Conservation (phyloP, 2,113 vertebrate genomes). For the Sorex araneus region DNA sequence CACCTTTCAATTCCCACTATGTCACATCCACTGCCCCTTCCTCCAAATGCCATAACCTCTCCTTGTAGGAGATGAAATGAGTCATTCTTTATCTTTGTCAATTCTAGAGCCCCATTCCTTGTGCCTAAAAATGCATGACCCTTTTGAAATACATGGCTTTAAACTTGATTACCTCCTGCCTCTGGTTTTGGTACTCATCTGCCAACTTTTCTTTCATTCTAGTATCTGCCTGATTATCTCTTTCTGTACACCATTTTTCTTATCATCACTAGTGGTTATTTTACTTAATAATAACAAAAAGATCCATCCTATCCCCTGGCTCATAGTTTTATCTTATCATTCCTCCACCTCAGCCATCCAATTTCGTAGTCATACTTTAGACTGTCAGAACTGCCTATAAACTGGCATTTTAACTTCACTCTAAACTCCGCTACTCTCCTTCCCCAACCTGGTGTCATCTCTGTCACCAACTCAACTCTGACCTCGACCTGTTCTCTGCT, state of each 20-base stretch:
- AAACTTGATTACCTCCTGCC: not conserved
- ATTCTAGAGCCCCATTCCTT: not conserved
- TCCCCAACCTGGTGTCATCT: not conserved
- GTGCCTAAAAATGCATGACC: not conserved
- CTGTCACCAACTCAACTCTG: not conserved
- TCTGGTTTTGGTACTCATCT: not conserved
- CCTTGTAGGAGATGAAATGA: no score
- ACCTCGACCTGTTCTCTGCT: not conserved
- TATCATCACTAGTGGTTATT: not conserved
- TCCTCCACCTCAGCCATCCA: not conserved
- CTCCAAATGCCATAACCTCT: no score
- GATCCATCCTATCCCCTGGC: not conserved
- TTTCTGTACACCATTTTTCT: not conserved
- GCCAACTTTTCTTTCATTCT: conserved; percentile 4
- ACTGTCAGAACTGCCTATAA: not conserved
- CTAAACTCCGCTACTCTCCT: not conserved
- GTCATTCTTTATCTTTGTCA: not conserved
- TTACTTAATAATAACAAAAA: not conserved
- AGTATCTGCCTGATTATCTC: not conserved
- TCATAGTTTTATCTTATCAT: not conserved
- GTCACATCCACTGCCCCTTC: no score
- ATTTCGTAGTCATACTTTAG: not conserved
- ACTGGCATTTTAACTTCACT: not conserved
- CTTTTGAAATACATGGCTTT: conserved; percentile 3
- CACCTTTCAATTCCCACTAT: no score